phyloP scores from a whole-genome alignment of 2,113 vertebrate genomes.

The Malurus alboscapulatus region DNA sequence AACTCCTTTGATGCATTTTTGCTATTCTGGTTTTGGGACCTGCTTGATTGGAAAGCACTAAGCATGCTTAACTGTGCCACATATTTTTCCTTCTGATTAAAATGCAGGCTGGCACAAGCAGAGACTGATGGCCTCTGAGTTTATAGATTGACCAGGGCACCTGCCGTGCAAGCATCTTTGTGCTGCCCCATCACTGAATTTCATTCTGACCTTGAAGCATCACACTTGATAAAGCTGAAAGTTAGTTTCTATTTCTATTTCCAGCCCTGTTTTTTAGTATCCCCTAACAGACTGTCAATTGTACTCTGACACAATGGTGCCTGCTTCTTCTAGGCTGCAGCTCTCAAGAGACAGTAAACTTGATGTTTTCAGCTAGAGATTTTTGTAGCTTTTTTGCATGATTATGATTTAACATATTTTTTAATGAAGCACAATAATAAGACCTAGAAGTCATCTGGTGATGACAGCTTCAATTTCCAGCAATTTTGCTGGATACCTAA shows the following conservation, averaged over 20 bases:
- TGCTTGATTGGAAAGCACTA: slow-evolving; percentile 35
- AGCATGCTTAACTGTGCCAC: slow-evolving; percentile 32
- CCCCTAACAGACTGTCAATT: slow-evolving; percentile 51
- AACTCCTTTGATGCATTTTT: not conserved
- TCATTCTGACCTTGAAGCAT: slow-evolving; percentile 67
- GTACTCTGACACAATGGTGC: slow-evolving; percentile 14
- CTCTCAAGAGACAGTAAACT: not conserved
- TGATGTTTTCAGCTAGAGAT: not conserved
- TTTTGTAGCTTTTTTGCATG: not conserved
- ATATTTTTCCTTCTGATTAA: slow-evolving; percentile 55
- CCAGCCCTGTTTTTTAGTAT: slow-evolving; percentile 54
- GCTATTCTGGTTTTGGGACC: not conserved
- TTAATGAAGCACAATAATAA: not conserved
- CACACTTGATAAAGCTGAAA: slow-evolving; percentile 67
- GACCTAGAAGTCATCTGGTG: not conserved
- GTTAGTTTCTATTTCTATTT: slow-evolving; percentile 67
- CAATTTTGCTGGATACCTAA: not conserved
- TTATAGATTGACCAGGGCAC: slow-evolving; percentile 70
- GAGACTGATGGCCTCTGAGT: slow-evolving; percentile 66
- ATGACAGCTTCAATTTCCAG: not conserved
- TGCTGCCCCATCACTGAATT: slow-evolving; percentile 68
- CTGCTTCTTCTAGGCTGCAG: not conserved
- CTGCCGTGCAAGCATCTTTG: slow-evolving; percentile 70
- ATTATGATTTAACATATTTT: not conserved
- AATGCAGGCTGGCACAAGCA: slow-evolving; percentile 59